phyloP scores from a whole-genome alignment of 2,888 invertebrate species.

The Galerucella nymphaeae region DNA sequence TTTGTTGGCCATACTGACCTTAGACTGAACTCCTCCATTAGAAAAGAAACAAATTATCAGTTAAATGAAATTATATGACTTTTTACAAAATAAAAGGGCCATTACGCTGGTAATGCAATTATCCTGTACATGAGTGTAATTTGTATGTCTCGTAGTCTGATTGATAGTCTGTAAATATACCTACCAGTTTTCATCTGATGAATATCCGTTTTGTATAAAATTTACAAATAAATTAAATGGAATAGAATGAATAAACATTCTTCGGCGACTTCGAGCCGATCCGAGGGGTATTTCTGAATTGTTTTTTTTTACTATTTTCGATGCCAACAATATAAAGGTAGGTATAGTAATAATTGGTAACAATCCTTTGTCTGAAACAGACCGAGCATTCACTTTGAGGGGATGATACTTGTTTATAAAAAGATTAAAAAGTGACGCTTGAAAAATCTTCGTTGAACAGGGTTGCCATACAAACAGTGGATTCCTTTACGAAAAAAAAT shows the following conservation, averaged over 20 bases:
- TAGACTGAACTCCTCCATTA: no score
- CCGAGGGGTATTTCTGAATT: slow-evolving; percentile 12
- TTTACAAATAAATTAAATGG: slow-evolving; percentile 5
- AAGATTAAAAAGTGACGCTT: slow-evolving; percentile 39
- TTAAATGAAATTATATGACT: background rate
- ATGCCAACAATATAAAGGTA: slow-evolving; percentile 22
- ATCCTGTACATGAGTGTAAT: background rate
- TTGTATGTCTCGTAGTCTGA: background rate
- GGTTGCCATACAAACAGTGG: slow-evolving; percentile 30
- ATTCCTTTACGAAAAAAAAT: background rate
- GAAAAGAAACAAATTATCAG: background rate
- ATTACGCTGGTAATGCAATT: background rate
- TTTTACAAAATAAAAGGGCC: background rate
- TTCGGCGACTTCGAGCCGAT: background rate
- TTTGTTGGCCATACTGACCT: no score
- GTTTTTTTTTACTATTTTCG: slow-evolving; percentile 6
- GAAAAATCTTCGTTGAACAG: slow-evolving; percentile 33
- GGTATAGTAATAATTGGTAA: slow-evolving; percentile 29
- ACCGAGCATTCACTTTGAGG: slow-evolving; percentile 38
- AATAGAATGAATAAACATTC: slow-evolving; percentile 4
- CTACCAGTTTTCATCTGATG: background rate
- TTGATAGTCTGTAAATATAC: background rate
- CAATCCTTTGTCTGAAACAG: slow-evolving; percentile 38
- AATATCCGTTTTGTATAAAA: slow-evolving; percentile 10
- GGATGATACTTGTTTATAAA: slow-evolving; percentile 41